Evolutionary conservation across 2,113 vertebrate genomes (phyloP).

Genomic region (Rhagologus leucostigma): DNA sequence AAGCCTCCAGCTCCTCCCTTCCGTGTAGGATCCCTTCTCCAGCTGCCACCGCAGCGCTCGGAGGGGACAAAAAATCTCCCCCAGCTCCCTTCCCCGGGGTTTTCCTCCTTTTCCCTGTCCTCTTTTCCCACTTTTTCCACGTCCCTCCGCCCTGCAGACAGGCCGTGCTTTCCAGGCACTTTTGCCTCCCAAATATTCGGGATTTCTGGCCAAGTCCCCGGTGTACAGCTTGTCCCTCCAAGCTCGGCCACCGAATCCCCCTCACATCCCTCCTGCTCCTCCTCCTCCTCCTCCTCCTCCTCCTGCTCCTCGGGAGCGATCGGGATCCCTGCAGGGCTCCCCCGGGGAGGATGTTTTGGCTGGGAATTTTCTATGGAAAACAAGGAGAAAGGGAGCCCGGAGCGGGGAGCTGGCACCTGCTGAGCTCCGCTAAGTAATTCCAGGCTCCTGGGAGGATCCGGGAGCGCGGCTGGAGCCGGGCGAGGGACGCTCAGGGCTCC

Average conservation of each 20-base stretch:
- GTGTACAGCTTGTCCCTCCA: constrained; percentile 45
- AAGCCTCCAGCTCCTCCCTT: background rate
- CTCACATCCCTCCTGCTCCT: background rate
- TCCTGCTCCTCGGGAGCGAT: background rate
- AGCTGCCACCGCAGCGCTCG: accelerated
- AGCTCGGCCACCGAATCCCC: background rate
- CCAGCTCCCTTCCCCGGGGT: accelerated
- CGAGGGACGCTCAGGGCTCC: background rate
- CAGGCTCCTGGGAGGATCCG: background rate
- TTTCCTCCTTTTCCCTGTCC: background rate
- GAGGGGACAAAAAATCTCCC: background rate
- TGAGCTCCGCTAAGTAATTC: background rate
- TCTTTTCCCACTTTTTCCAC: background rate
- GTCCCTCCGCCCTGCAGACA: background rate
- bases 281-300: background rate
- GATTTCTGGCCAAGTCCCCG: background rate
- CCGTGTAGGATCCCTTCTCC: background rate
- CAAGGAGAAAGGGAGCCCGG: background rate
- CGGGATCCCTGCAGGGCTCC: background rate
- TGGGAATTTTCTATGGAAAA: background rate
- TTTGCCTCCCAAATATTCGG: background rate
- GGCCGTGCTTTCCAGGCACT: constrained; percentile 30
- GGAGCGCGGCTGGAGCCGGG: background rate
- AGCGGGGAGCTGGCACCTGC: constrained; percentile 30
- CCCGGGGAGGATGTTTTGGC: background rate